Evolutionary conservation across 64 coral and sea anemone species (phyloP), one percentile per base, ranked within the genome.

Genomic region (Acropora tenuis): DNA sequence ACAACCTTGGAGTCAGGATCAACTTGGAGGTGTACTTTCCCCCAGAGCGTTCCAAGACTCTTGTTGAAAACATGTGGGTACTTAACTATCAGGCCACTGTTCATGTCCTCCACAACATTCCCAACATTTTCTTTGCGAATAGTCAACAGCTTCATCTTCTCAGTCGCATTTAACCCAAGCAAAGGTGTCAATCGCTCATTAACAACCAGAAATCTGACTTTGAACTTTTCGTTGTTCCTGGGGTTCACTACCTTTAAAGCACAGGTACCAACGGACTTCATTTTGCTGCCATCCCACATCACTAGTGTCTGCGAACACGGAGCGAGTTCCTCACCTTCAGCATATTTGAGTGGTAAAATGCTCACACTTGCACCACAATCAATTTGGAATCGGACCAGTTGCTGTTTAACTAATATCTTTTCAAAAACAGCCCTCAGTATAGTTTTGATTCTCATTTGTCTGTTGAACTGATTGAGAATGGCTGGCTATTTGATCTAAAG

Each of bases 221-320:
- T 57, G 49, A 12, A 83, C 15, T 91, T 83, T 1, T 75, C 61
- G 46, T 74, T 43, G 20, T 81, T 90, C 11, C 46, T 82, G 1
- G 67, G 89, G 47, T 90, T 90, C 6, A 47, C 43, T 16, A 90
- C 76, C 67, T 1, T 50, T 3, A 89, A 42, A 46, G 47, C 60
- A 81, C 88, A 80, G 45, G 59, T 80, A 46, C 75, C 88, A 1
- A 50, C 76, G 13, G 55, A 55, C 67, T 43, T 66, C 3, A 90
- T 67, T 5, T 73, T 90, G 40, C 78, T 81, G 12, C 89, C 77
- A 82, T 90, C 82, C 66, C 89, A 90, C 89, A 90, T 90, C 11
- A 50, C 45, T 15, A 90, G 89, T n/a, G 73, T 44, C 11, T 76
- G 73, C 12, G 86, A 60, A 88, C 86, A 75, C 41, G 50, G 75